Base-by-base conservation (phyloP, 1,140 invertebrate species). In the Pogonomyrmex californicus region DNA sequence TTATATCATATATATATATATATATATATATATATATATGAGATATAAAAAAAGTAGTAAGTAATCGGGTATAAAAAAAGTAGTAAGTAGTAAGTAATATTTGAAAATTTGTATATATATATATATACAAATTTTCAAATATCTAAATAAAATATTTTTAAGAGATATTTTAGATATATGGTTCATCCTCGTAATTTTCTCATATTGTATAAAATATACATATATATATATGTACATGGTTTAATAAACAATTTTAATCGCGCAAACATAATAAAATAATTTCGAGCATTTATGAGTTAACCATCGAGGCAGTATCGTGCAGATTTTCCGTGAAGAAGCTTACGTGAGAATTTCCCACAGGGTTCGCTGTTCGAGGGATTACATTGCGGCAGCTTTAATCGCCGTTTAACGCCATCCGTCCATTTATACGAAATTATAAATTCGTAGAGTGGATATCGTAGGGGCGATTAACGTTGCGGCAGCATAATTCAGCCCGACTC, bases 381-480 rank as follows among this genome's bases (percentile, higher is more conserved):
- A 62, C 56, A 75, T 47, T 54, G 78, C 14, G 86, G 41, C 17
- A 71, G 77, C 54, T 54, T 81, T 88, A 81, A 88, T 76, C 75
- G 88, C 33, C 62, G 62, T 58, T 76, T 47, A 86, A 86, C 82
- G 76, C 77, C 76, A 73, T 71, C 71, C 49, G 88, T 88, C 68
- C 85, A 85, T 79, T 85, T 85, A 86, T 68, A 49, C 38, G 82
- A 70, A 89, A 89, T 89, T 86, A 88, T 86, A 77, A 88, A 85
- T 82, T 76, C 73, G 60, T 68, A 49, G 65, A 68, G 85, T 86
- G 68, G 76, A 89, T 86, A 90, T 87, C 41, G 77, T 82, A 36
- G 56, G 44, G 71, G 56, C 58, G 78, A 86, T 90, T 90, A 86
- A 91, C 68, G 63, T 75, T 70, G 54, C 65, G 71, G 33, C 79